Conservation (phyloP, 2,797 vertebrate genomes). For the Lycodopsis pacificus region DNA sequence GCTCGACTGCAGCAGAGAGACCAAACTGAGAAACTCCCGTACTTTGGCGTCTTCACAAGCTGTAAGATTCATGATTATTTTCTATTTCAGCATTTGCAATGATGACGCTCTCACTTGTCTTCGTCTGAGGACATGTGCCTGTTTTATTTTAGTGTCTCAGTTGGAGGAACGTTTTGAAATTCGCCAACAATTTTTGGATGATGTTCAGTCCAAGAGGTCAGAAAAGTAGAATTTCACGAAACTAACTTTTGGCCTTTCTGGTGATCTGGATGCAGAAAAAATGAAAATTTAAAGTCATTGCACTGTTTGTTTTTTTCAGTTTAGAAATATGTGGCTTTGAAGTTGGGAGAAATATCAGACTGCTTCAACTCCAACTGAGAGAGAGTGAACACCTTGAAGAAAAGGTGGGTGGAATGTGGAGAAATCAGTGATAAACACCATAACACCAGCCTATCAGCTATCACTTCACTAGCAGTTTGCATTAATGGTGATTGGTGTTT, state of each 20-base stretch:
- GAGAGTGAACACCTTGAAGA: conserved; percentile 78
- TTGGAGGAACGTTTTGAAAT: conserved; percentile 78
- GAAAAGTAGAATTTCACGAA: background rate
- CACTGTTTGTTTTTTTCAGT: conserved; percentile 47
- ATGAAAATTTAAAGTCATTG: background rate
- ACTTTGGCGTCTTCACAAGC: conserved; percentile 73
- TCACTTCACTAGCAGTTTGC: background rate
- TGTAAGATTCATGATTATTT: conserved; percentile 61
- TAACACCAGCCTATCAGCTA: background rate
- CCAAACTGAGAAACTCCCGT: conserved; percentile 72
- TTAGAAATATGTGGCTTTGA: conserved; percentile 45
- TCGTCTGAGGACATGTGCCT: background rate
- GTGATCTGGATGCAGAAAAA: background rate
- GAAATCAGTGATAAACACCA: background rate
- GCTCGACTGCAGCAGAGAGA: conserved; percentile 75
- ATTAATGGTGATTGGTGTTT: background rate
- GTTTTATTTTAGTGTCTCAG: conserved; percentile 72
- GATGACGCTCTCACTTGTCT: background rate
- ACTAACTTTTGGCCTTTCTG: background rate
- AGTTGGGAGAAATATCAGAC: conserved; percentile 31
- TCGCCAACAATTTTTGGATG: conserved; percentile 71
- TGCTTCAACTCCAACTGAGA: conserved; percentile 74
- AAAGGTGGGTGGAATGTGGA: conserved; percentile 70
- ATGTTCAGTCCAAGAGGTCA: conserved; percentile 70
- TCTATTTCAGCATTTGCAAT: background rate